Conservation (phyloP, 2,888 invertebrate genomes). For the Spialia ferax region DNA sequence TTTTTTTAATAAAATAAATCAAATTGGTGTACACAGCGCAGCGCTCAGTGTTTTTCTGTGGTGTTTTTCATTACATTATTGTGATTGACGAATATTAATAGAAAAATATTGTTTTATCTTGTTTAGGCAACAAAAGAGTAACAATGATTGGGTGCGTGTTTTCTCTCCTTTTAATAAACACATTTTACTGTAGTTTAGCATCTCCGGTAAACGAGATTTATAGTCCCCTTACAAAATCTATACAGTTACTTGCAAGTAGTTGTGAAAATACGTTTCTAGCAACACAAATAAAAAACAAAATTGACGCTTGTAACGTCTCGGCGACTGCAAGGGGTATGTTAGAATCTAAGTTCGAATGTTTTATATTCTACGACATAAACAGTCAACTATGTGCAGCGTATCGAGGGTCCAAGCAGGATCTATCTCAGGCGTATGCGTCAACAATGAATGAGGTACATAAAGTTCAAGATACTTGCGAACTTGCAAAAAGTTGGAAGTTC, state of each 20-base stretch:
- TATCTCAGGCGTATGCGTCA: conserved; percentile 54
- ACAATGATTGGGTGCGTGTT: conserved; percentile 66
- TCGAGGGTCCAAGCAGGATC: conserved; percentile 50
- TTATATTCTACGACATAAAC: conserved; percentile 76
- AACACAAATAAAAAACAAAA: conserved; percentile 57
- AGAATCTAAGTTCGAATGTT: conserved; percentile 64
- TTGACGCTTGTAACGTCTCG: conserved; percentile 58
- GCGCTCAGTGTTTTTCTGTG: too few relatives aligned
- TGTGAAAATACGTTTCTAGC: conserved; percentile 66
- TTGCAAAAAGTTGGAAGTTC: conserved; percentile 64
- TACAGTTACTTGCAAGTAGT: conserved; percentile 54
- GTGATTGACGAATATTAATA: neutral
- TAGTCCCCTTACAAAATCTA: conserved; percentile 44
- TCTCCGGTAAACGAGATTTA: conserved; percentile 53
- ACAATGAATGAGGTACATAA: conserved; percentile 59
- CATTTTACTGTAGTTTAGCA: conserved; percentile 63
- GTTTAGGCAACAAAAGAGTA: neutral
- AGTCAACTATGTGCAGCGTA: conserved; percentile 65
- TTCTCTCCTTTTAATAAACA: conserved; percentile 63
- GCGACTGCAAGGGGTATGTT: conserved; percentile 47
- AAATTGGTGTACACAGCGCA: too few relatives aligned
- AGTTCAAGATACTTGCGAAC: conserved; percentile 58
- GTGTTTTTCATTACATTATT: too few relatives aligned
- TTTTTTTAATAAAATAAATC: too few relatives aligned
- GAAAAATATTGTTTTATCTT: neutral